Evolutionary conservation across 2,797 vertebrate species (phyloP).

Genomic region (Poeciliopsis gracilis): DNA sequence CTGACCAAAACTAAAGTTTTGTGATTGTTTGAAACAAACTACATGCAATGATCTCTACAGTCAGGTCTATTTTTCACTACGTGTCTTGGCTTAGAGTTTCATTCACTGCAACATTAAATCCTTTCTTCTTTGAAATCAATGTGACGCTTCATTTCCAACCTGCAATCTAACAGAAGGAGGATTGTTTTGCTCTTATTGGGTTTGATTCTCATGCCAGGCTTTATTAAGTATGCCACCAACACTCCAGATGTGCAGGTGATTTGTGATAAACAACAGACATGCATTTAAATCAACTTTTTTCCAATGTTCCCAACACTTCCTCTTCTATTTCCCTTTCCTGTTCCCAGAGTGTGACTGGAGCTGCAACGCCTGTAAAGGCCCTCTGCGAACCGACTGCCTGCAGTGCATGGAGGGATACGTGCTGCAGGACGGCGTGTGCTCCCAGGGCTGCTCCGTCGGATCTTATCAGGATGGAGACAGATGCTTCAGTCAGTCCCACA

Average conservation of each 20-base stretch:
- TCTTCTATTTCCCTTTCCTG: not conserved
- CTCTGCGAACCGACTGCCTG: slow-evolving; percentile 88
- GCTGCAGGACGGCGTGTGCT: slow-evolving; percentile 86
- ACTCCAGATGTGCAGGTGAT: slow-evolving; percentile 33
- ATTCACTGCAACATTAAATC: not conserved
- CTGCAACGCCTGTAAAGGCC: slow-evolving; percentile 89
- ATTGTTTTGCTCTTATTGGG: slow-evolving; percentile 11
- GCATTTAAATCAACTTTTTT: slow-evolving; percentile 23
- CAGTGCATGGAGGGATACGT: slow-evolving; percentile 92
- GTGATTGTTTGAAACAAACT: not conserved
- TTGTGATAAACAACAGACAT: slow-evolving; percentile 22
- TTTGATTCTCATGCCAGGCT: slow-evolving; percentile 20
- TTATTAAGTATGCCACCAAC: slow-evolving; percentile 8
- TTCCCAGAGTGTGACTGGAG: slow-evolving; percentile 94
- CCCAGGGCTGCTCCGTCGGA: slow-evolving; percentile 80
- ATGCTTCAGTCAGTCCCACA: slow-evolving; percentile 86
- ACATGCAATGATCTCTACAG: not conserved
- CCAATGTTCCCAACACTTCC: not conserved
- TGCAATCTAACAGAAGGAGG: not conserved
- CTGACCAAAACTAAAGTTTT: not conserved
- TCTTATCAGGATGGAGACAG: slow-evolving; percentile 82
- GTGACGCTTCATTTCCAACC: not conserved
- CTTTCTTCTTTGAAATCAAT: not conserved
- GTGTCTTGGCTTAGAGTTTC: not conserved
- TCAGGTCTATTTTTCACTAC: not conserved